phyloP scores from a whole-genome alignment of 2,797 vertebrate genomes.

The Natrix natrix region DNA sequence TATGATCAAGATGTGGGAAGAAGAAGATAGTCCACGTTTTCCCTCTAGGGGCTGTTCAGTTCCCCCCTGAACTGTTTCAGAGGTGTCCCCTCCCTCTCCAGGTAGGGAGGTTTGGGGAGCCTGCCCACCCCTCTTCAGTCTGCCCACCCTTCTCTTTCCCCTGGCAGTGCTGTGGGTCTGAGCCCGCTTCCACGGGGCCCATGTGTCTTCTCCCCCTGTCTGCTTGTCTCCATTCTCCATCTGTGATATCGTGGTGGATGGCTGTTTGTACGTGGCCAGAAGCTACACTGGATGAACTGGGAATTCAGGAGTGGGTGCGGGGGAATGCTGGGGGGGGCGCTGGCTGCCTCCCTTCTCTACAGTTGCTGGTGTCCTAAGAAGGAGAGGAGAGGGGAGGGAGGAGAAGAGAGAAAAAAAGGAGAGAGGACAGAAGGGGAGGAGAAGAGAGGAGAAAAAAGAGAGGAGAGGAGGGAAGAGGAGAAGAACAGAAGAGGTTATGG shows the following conservation, averaged over 20 bases:
- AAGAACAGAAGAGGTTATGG: too few species aligned
- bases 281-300: not conserved
- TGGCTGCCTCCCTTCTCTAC: not conserved
- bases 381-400: too few species aligned
- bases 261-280: not conserved
- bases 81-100: not conserved
- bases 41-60: not conserved
- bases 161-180: not conserved
- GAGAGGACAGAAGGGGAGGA: too few species aligned
- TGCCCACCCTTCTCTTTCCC: not conserved
- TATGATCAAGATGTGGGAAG: not conserved
- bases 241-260: not conserved
- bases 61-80: not conserved
- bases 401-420: too few species aligned
- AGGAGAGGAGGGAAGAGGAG: too few species aligned
- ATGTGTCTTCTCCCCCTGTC: not conserved
- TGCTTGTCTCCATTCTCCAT: conserved; percentile 16
- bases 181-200: not conserved
- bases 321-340: too few species aligned
- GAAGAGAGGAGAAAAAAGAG: too few species aligned
- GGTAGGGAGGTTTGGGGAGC: too few species aligned
- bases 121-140: not conserved
- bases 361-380: not conserved
- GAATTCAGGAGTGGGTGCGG: not conserved
- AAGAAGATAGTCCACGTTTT: not conserved